A percentile compares a stretch with the other conserved stretches of the same genome.
phyloP scores from a whole-genome alignment of 2,113 vertebrate species.

The Zapornia atra region DNA sequence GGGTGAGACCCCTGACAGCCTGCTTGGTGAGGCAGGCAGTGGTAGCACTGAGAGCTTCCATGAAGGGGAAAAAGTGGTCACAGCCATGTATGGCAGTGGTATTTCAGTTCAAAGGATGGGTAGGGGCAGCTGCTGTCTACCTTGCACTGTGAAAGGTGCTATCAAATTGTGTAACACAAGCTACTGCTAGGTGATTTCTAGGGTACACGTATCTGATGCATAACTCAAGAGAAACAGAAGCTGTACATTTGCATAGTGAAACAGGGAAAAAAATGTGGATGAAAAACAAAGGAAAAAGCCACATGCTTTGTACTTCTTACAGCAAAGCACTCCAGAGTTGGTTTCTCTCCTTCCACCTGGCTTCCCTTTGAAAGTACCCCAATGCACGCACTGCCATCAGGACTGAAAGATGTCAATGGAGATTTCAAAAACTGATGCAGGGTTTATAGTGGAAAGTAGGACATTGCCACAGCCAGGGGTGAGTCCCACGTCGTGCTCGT shows the following conservation, averaged over 20 bases:
- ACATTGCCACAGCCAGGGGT: not conserved
- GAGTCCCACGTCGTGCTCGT: accelerated
- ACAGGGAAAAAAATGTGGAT: not conserved
- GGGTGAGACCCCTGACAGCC: not conserved
- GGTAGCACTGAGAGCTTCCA: not conserved
- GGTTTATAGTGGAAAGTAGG: not conserved
- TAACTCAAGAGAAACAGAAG: not conserved
- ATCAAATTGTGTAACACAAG: not conserved
- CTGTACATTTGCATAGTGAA: not conserved
- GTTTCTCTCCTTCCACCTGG: not conserved
- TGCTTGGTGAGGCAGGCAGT: not conserved
- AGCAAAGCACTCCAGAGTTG: not conserved
- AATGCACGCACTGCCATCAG: not conserved
- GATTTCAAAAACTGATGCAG: not conserved
- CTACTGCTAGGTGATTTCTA: not conserved
- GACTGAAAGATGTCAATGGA: not conserved
- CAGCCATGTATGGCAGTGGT: not conserved
- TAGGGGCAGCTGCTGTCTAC: not conserved
- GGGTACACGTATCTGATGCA: not conserved
- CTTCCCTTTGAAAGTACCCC: not conserved
- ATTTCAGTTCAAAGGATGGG: not conserved
- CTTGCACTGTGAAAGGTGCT: not conserved
- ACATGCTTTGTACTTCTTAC: not conserved
- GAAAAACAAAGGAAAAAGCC: not conserved
- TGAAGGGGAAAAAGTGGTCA: accelerated